Evolutionary conservation across 2,797 vertebrate genomes (phyloP), one percentile per base, ranked within the genome.

Genomic region (Crocodylus rhombifer): DNA sequence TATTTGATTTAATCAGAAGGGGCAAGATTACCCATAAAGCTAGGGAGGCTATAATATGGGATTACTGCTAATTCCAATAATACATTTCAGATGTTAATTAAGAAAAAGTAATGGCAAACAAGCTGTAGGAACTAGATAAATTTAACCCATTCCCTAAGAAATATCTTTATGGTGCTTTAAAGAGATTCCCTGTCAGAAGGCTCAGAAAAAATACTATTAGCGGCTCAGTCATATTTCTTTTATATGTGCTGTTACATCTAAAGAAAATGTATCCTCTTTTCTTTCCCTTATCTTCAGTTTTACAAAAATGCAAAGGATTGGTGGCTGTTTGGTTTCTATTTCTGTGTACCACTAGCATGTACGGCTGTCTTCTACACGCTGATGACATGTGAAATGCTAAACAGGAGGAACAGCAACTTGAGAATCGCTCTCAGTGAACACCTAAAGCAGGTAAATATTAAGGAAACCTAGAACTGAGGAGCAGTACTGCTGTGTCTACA

Each of bases 261-360:
- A 4, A 6, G 5, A 75, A 74, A 86, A 55, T 33, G 42, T 16
- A 14, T 77, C 74, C 56, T 91, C 42, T 81, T 78, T 89, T 91
- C 62, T 91, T 86, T 91, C 58, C 75, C 65, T 87, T 80, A 51
- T 71, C 74, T 64, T 15, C 93, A 99, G 99, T 98, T 98, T 93
- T 99, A 99, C 83, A 97, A 81, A 83, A n/a, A 98, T 0, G 98
- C 95, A 60, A 99, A 99, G 96, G 99, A 99, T 92, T 99, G 99
- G 99, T 99, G 99, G 99, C 97, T 99, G 63, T 99, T 99, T 56
- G 99, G 99, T 62, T 99, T 99, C 97, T 99, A 99, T 95, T 99
- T 99, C 94, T 99, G 99, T 67, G 98, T 99, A 78, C 99, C 99
- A 0, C 97, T 99, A 93, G 97, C 97, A 25, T 99, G 99, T 96